Evolutionary conservation across 2,797 vertebrate genomes (phyloP).

Genomic region (Avahi laniger): DNA sequence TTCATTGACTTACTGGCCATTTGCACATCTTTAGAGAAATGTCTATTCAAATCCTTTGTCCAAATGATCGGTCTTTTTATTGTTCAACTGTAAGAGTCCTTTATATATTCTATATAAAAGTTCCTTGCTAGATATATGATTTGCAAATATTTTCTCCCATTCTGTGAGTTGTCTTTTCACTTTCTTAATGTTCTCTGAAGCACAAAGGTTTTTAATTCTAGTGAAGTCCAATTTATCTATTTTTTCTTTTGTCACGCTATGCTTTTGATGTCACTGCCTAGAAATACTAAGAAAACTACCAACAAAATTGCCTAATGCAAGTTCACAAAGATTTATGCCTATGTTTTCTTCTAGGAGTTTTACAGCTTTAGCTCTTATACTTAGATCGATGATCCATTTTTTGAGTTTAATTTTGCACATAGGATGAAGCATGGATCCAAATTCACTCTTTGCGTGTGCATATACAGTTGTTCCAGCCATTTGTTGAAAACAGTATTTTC

Average conservation of each 20-base stretch:
- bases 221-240: background rate
- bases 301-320: background rate
- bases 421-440: background rate
- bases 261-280: background rate
- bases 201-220: background rate
- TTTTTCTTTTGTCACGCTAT: background rate
- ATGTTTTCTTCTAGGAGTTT: background rate
- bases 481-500: background rate
- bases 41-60: background rate
- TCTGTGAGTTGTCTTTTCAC: background rate
- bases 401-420: background rate
- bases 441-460: background rate
- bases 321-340: background rate
- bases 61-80: background rate
- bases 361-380: background rate
- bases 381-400: background rate
- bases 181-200: background rate
- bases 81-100: background rate
- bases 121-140: background rate
- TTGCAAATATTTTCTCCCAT: background rate
- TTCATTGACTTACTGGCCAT: background rate
- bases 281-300: background rate
- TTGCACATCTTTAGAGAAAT: constrained; percentile 1
- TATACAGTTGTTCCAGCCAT: background rate
- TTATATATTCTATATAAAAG: background rate